These are phyloP conservation scores for Leucophenga maculata DNA, from an alignment of 2,888 invertebrate species.

Conservation along the genomic window DNA sequence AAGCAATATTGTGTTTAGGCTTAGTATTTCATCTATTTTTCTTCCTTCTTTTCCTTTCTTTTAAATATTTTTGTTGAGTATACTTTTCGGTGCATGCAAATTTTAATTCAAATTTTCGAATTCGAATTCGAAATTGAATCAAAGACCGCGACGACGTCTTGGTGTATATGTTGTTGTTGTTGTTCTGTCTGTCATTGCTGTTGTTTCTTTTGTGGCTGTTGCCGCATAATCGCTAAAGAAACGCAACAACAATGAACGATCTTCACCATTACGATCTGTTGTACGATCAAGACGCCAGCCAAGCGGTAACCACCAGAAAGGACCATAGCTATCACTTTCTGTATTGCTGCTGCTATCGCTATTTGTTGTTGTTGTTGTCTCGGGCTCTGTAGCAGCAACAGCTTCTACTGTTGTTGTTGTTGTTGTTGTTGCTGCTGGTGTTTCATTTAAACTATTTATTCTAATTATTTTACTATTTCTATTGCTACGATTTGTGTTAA, in stretches of 20 bases:
- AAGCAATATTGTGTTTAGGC: neutral
- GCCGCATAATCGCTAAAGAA: slow-evolving; percentile 57
- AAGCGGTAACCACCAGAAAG: slow-evolving; percentile 71
- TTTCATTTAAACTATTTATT: slow-evolving; percentile 45
- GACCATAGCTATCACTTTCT: slow-evolving; percentile 43
- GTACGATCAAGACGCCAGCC: slow-evolving; percentile 66
- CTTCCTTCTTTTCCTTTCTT: neutral
- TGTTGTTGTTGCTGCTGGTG: slow-evolving; percentile 30
- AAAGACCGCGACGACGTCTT: slow-evolving; percentile 20
- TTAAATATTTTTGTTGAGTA: slow-evolving; percentile 19
- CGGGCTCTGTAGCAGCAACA: slow-evolving; percentile 28
- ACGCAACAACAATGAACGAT: slow-evolving; percentile 65
- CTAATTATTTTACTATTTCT: slow-evolving; percentile 67
- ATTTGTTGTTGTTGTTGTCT: slow-evolving; percentile 25
- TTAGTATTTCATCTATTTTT: neutral
- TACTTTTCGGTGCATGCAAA: slow-evolving; percentile 19
- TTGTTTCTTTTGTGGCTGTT: neutral
- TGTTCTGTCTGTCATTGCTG: slow-evolving; percentile 21
- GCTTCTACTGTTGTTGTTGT: slow-evolving; percentile 36
- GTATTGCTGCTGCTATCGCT: slow-evolving; percentile 26
- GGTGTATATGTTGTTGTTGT: neutral
- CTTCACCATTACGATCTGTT: slow-evolving; percentile 49
- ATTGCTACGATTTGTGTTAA: slow-evolving; percentile 59
- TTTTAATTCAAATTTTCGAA: neutral
- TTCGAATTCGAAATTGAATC: neutral